Evolutionary conservation across 2,113 vertebrate genomes (phyloP).

Genomic region (Balaeniceps rex): DNA sequence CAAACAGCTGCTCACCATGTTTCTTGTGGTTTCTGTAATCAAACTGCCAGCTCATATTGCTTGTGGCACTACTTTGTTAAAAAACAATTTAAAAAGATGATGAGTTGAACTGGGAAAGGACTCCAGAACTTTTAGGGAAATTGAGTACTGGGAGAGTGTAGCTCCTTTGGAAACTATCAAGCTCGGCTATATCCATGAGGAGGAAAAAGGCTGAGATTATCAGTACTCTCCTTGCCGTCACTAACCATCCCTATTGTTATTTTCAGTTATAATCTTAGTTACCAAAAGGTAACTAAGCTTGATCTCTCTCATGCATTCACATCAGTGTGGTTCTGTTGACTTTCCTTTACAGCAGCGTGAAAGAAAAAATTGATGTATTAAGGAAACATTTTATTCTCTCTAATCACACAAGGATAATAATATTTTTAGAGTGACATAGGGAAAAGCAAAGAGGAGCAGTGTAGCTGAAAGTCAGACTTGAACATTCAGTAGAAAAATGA

Average conservation of each 20-base stretch:
- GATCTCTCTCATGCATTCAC: not conserved
- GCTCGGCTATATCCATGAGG: not conserved
- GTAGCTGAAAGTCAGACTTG: not conserved
- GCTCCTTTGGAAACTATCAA: not conserved
- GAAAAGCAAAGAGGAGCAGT: not conserved
- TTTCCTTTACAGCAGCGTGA: not conserved
- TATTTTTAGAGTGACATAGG: not conserved
- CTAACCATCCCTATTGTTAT: not conserved
- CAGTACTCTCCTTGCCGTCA: not conserved
- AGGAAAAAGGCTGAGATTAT: not conserved
- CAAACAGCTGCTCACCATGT: not conserved
- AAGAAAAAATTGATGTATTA: not conserved
- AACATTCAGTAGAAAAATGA: slow-evolving; percentile 36
- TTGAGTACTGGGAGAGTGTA: not conserved
- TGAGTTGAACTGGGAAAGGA: not conserved
- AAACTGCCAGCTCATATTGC: not conserved
- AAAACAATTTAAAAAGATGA: not conserved
- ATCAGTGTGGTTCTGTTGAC: not conserved
- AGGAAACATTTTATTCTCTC: not conserved
- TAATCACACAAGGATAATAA: not conserved
- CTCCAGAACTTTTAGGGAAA: not conserved
- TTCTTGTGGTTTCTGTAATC: not conserved
- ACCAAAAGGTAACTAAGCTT: not conserved
- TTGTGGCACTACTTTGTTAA: not conserved
- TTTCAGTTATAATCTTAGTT: not conserved